Conservation (phyloP, 2,113 vertebrate genomes). For the Proteles cristata region DNA sequence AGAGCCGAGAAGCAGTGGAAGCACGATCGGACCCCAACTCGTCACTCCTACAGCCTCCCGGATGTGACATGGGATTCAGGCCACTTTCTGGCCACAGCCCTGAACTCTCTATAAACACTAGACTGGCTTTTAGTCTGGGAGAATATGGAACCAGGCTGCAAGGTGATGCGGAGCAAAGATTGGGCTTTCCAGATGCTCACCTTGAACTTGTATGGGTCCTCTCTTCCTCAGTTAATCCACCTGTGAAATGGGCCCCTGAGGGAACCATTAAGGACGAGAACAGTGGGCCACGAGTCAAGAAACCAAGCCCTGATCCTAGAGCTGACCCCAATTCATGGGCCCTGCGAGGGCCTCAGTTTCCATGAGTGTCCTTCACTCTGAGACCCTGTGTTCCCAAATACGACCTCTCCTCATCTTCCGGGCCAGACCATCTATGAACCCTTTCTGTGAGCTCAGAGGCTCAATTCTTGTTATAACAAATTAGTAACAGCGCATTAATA, state of each 20-base stretch:
- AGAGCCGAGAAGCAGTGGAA: background rate
- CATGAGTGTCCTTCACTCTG: rapidly evolving
- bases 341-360: background rate
- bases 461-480: background rate
- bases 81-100: rapidly evolving
- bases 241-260: background rate
- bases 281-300: background rate
- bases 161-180: background rate
- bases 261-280: background rate
- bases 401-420: background rate
- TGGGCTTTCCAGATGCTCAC: background rate
- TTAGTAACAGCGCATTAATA: no score
- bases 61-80: background rate
- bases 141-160: background rate
- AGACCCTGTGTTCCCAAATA: background rate
- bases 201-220: background rate
- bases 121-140: background rate
- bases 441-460: background rate
- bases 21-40: background rate
- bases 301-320: rapidly evolving
- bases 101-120: background rate
- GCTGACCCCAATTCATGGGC: background rate
- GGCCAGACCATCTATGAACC: background rate
- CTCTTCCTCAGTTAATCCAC: background rate
- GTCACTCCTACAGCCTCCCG: background rate